Base-by-base conservation (phyloP, 1,140 invertebrate genomes). In the Psilanteris sp. region DNA sequence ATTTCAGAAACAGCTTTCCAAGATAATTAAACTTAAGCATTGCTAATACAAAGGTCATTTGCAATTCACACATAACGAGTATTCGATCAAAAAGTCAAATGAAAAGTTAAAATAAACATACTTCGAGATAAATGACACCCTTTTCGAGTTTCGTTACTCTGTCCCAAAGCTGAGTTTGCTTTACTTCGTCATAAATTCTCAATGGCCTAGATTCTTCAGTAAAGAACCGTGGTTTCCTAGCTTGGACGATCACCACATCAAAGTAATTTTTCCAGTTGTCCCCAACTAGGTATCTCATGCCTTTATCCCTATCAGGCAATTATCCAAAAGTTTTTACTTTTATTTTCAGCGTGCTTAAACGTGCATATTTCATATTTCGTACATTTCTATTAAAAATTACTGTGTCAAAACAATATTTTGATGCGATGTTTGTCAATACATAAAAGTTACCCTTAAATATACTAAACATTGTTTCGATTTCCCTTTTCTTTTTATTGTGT, bases 211-310 rank as follows among this genome's bases (percentile, higher is more conserved):
- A 93, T 84, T 93, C 92, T 79, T 95, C 96, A n/a, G 93, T 97
- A 88, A 99, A 99, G 88, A 99, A 99, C 76, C 93, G 93, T 0
- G 98, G 98, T 84, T 99, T 99, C 75, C 96, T 93, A 0, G 97
- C 97, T 83, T 96, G 95, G 3, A 97, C 96, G 64, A 99, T 96
- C 15, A 98, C 92, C 4, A 99, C 94, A 88, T 99, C 96, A 89
- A 99, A 99, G 79, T 93, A 94, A 8, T 96, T 91, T 62, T 92
- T 91, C 98, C 98, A 99, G 70, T 98, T 92, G 9, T 92, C 80
- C 0, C 97, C 98, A 4, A 97, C 92, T 77, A 99, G 89, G 84
- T 94, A 95, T 54, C 91, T 92, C 96, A 99, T 97, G 2, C 97
- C 97, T 75, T 92, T 92, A 87, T 98, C 93, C 20, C 97, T 66